These are phyloP conservation scores for Crossaster papposus DNA, from an alignment of 53 echinoderm and acorn worm genomes.

Conservation along the genomic window DNA sequence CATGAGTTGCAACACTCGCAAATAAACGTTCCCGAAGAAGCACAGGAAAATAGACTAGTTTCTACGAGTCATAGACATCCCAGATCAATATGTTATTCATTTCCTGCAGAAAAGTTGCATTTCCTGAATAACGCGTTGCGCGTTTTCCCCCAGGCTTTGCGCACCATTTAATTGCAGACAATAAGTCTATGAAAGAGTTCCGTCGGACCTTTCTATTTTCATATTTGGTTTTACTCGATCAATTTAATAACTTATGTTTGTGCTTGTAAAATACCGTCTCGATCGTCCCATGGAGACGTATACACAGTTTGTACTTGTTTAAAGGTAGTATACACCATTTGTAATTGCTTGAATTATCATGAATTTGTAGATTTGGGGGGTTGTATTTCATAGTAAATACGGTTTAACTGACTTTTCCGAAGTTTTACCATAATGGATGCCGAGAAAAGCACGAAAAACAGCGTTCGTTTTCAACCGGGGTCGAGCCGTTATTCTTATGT, in stretches of 20 bases:
- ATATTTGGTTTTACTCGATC: neutral
- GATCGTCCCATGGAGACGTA: neutral
- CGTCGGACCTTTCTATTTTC: neutral
- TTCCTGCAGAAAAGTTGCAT: neutral
- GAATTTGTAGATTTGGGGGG: too few species aligned
- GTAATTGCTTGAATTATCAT: too few species aligned
- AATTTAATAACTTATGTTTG: neutral
- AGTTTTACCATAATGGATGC: too few species aligned
- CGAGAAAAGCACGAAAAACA: too few species aligned
- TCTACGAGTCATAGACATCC: neutral
- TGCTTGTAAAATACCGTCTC: neutral
- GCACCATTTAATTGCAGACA: neutral
- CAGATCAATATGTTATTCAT: neutral
- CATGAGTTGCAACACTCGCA: neutral
- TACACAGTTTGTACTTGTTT: too few species aligned
- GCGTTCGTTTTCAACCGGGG: too few species aligned
- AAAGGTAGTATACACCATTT: too few species aligned
- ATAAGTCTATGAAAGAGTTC: neutral
- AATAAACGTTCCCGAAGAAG: neutral
- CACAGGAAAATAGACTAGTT: neutral
- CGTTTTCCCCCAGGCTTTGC: neutral
- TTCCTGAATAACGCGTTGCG: neutral
- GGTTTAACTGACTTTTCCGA: too few species aligned
- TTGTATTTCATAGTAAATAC: too few species aligned
- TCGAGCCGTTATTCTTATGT: too few species aligned